These are phyloP conservation scores for Pollenia labialis DNA, from an alignment of 2,888 invertebrate species.

Conservation along the genomic window DNA sequence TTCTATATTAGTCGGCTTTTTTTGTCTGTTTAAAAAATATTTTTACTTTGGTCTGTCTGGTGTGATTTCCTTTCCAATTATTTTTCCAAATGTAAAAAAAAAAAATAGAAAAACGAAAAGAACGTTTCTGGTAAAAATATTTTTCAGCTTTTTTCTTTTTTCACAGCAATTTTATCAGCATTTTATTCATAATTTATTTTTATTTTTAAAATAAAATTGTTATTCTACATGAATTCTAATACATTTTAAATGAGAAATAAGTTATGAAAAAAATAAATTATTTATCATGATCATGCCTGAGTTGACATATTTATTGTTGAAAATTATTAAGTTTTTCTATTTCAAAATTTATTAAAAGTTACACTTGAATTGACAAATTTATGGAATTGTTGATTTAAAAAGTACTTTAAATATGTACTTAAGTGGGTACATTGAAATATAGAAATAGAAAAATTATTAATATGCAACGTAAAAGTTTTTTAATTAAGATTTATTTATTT, in stretches of 20 bases:
- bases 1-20: background rate
- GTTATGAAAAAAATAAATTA: background rate
- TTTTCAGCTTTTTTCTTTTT: background rate
- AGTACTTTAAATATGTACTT: background rate
- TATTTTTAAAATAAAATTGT: constrained; percentile 24
- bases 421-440: too few relatives aligned
- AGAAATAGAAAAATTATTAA: too few relatives aligned
- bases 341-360: background rate
- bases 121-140: too few relatives aligned
- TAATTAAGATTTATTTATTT: too few relatives aligned
- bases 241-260: background rate
- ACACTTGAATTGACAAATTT: constrained; percentile 28
- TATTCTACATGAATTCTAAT: background rate
- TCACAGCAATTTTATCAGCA: constrained; percentile 9
- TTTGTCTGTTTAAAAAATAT: constrained; percentile 2
- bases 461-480: too few relatives aligned
- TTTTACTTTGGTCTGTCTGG: constrained; percentile 1
- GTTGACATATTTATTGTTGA: constrained; percentile 41
- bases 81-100: background rate
- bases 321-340: constrained; percentile 11
- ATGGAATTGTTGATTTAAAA: constrained; percentile 12
- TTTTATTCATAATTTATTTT: constrained; percentile 46
- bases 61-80: constrained; percentile 10
- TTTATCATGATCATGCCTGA: background rate
- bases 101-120: too few relatives aligned